Evolutionary conservation across 2,113 vertebrate species (phyloP), one percentile per base, ranked within the genome.

Genomic region (Trematomus loennbergii): DNA sequence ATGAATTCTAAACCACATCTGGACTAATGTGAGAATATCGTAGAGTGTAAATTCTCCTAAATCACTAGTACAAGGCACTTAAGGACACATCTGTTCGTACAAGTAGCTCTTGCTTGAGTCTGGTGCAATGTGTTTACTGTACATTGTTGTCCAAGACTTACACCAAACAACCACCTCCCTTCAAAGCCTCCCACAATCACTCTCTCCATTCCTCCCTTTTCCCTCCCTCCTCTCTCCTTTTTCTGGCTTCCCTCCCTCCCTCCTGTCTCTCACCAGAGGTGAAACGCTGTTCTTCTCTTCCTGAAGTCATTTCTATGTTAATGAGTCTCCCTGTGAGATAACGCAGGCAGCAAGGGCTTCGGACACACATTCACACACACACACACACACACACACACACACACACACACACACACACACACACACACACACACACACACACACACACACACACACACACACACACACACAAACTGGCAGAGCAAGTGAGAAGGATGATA

Each of bases 221-320:
- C 46, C 18, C 20, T 72, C 49, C 54, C 29, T 82, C 66, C 63
- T 79, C 57, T 68, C 68, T 52, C 65, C 45, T 48, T 43, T 20
- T 16, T 25, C 57, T 52, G 57, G 45, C 57, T 45, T 72, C 59
- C 54, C 46, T 55, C 52, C 59, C 79, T 86, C 52, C 67, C 81
- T 75, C 76, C 81, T 79, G 62, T 88, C 86, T 88, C 80, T 82
- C 81, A 87, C 68, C 78, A 82, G 84, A 92, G 89, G 89, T 93
- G 89, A 90, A 81, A 87, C 9, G 69, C 87, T 87, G 81, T 87
- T 85, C 87, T 91, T 94, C 88, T 89, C 91, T 91, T 93, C 92
- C 92, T 93, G 85, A 93, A 95, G 92, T 94, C 83, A 95, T 96
- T 95, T 95, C 94, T 96, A 95, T 95, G 94, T 93, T 95, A 95